Evolutionary conservation across 2,888 invertebrate genomes (phyloP).

Genomic region (Drymonia ruficornis): DNA sequence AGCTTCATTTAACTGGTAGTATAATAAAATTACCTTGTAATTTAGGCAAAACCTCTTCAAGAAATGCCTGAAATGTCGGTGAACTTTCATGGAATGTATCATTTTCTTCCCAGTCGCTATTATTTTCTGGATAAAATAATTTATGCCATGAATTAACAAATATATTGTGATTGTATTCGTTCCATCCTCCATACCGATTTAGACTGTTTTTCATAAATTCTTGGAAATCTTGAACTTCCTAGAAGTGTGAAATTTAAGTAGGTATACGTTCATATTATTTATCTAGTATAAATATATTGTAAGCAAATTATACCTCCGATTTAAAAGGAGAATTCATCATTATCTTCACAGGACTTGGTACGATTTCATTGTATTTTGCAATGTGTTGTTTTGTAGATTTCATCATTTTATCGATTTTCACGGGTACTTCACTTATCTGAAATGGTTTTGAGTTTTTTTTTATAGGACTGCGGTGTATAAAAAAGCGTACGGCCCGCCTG

Average conservation of each 20-base stretch:
- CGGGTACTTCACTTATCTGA: conserved; percentile 40
- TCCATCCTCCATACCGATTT: conserved; percentile 85
- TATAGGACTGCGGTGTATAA: too few species aligned
- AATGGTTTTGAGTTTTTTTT: too few species aligned
- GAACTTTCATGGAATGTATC: conserved; percentile 14
- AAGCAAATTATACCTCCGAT: conserved; percentile 53
- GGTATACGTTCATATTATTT: not conserved
- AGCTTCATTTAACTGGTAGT: not conserved
- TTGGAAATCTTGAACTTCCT: conserved; percentile 84
- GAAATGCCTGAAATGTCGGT: conserved; percentile 40
- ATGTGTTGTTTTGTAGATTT: conserved; percentile 35
- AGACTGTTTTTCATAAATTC: conserved; percentile 76
- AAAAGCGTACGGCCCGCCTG: too few species aligned
- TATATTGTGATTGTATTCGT: conserved; percentile 81
- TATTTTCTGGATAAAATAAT: conserved; percentile 39
- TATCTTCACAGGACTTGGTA: conserved; percentile 68
- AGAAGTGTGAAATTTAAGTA: not conserved
- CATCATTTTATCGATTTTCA: conserved; percentile 25
- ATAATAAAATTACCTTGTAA: conserved; percentile 50
- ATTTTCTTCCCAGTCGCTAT: conserved; percentile 14
- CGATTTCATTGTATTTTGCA: conserved; percentile 57
- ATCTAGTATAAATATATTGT: not conserved
- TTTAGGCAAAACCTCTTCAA: conserved; percentile 51
- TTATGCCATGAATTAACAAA: conserved; percentile 77
- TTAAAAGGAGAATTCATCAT: conserved; percentile 70